Percentiles rank a stretch among this genome's conserved stretches.
These are phyloP conservation scores for Bungarus multicinctus DNA, from an alignment of 2,113 vertebrate species.

Conservation along the genomic window DNA sequence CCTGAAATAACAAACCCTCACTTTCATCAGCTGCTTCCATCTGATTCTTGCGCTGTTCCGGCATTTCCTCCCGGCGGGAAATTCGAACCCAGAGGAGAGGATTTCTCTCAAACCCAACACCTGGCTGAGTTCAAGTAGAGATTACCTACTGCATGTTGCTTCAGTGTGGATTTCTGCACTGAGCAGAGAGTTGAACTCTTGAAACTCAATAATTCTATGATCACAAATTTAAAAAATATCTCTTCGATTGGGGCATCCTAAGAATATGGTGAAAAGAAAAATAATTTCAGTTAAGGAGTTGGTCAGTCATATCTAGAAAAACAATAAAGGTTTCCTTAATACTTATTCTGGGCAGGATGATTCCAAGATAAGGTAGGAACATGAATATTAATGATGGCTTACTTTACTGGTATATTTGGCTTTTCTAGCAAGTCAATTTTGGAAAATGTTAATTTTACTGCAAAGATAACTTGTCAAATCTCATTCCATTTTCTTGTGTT, in stretches of 20 bases:
- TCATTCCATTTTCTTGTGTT: not conserved
- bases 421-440: not conserved
- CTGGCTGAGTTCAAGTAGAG: not conserved
- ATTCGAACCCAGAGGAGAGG: no score
- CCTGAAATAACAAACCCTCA: no score
- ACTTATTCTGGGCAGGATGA: not conserved
- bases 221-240: not conserved
- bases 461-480: not conserved
- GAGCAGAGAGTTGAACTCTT: not conserved
- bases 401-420: not conserved
- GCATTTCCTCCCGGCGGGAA: no score
- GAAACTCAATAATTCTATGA: not conserved
- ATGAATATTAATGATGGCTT: not conserved
- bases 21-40: no score
- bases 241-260: not conserved
- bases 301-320: not conserved
- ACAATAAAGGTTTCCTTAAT: not conserved
- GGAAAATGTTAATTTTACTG: not conserved
- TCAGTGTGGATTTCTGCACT: not conserved
- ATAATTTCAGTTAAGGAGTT: not conserved
- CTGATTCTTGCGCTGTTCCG: no score
- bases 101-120: no score
- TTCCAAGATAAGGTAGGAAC: not conserved
- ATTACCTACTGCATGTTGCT: not conserved
- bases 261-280: not conserved